Base-by-base conservation (phyloP, 2,888 invertebrate species). In the Nomada lathburiana region DNA sequence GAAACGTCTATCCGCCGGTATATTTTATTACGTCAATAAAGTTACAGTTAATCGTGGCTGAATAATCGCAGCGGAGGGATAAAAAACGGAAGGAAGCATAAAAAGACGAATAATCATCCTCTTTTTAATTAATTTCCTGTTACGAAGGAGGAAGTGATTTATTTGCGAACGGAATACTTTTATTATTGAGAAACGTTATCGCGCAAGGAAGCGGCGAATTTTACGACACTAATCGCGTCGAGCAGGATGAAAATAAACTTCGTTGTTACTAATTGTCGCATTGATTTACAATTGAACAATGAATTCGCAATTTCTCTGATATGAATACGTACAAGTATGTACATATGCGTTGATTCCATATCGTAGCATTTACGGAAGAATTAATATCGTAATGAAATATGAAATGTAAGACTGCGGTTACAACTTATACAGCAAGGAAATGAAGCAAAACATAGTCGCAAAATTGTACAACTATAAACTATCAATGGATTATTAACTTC, bases 41-140 rank as follows among this genome's bases (percentile, higher is more conserved):
- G 23, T 42, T 64, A 20, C 64, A 26, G 47, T 59, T 73, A 59
- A 64, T 64, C 73, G 16, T 0, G 47, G 2, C 29, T 62, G 26
- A 55, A 47, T n/a, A 20, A 55, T 55, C n/a, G 52, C 23, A n/a
- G 13, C 1, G n/a, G 18, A 60, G 11, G 18, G 23, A 5, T 18
- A 29, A 26, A 29, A 20, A 47, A 47, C 47, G 47, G 2, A 10
- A 20, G 59, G 29, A 50, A 50, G 18, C 16, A 29, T 18, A 23
- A n/a, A 1, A 23, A 16, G 13, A 20, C 20, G 16, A 42, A 63
- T 65, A 73, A 65, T 65, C 13, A 23, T 10, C 20, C 1, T 13
- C 20, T 47, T 60, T 59, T 60, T 77, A 77, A 76, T 65, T 72
- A 50, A 50, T 78, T 68, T 67, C 50, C 26, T 18, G 26, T 63